These are phyloP conservation scores for Lithophane leautieri DNA, from an alignment of 2,888 invertebrate species.

Conservation along the genomic window DNA sequence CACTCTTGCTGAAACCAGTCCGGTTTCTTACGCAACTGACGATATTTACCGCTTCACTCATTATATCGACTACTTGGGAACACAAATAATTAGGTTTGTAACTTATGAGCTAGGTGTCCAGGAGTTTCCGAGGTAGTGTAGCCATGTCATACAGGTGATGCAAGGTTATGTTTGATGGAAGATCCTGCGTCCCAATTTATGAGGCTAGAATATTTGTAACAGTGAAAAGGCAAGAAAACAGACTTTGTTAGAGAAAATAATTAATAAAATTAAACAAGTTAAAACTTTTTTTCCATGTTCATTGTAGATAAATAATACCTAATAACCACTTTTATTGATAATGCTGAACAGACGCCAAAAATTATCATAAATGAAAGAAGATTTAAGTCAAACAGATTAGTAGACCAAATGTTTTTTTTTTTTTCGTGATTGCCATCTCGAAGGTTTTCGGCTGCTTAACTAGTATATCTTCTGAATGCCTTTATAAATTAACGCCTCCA, in stretches of 20 bases:
- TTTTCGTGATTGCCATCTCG: too few species aligned
- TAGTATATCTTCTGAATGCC: too few species aligned
- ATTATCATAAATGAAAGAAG: too few species aligned
- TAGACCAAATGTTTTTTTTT: too few species aligned
- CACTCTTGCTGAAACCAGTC: conserved; percentile 65
- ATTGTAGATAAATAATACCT: background rate
- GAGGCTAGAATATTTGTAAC: background rate
- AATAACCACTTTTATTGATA: too few species aligned
- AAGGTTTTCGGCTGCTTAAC: too few species aligned
- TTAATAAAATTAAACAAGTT: background rate
- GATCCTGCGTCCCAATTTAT: too few species aligned
- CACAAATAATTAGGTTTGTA: conserved; percentile 8
- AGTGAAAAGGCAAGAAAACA: background rate
- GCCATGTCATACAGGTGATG: background rate
- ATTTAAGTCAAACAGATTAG: background rate
- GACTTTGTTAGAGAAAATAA: background rate
- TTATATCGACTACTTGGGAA: conserved; percentile 37
- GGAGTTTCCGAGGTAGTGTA: background rate
- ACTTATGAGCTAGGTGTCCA: background rate
- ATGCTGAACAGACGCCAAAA: too few species aligned
- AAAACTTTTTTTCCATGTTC: background rate
- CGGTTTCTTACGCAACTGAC: conserved; percentile 39
- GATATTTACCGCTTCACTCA: conserved; percentile 37
- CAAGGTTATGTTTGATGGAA: background rate
- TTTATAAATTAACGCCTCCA: too few species aligned